These are phyloP conservation scores for Melospiza georgiana DNA, from an alignment of 2,113 vertebrate species.

Conservation along the genomic window DNA sequence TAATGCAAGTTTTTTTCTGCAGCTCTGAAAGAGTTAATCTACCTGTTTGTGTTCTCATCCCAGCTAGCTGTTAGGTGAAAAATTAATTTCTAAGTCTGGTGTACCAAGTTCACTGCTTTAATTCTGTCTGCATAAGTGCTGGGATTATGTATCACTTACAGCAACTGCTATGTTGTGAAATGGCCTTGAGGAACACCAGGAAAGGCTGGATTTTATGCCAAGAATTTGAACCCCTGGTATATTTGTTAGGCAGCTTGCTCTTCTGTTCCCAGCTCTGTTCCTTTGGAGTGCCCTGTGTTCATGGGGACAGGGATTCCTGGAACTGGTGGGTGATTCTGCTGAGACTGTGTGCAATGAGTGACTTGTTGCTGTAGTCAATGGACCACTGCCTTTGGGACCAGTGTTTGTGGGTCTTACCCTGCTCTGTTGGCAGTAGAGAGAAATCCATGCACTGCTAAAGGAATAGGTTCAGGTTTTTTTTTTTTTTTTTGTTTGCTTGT, in stretches of 20 bases:
- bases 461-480: not conserved
- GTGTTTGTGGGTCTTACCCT: not conserved
- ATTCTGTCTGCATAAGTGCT: not conserved
- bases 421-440: not conserved
- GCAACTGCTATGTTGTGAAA: not conserved
- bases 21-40: not conserved
- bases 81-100: constrained; percentile 11
- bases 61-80: constrained; percentile 18
- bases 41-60: not conserved
- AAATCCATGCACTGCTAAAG: not conserved
- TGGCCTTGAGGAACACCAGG: not conserved
- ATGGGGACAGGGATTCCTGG: not conserved
- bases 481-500: not conserved
- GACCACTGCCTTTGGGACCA: not conserved
- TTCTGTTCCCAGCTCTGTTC: not conserved
- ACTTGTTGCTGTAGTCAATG: not conserved
- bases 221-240: not conserved
- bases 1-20: not conserved
- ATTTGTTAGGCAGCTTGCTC: not conserved
- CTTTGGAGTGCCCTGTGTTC: not conserved
- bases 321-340: not conserved
- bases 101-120: not conserved
- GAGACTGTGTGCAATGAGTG: not conserved
- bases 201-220: not conserved
- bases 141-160: not conserved